Conservation (phyloP, 2,797 vertebrate genomes). For the Xerus rutilus region DNA sequence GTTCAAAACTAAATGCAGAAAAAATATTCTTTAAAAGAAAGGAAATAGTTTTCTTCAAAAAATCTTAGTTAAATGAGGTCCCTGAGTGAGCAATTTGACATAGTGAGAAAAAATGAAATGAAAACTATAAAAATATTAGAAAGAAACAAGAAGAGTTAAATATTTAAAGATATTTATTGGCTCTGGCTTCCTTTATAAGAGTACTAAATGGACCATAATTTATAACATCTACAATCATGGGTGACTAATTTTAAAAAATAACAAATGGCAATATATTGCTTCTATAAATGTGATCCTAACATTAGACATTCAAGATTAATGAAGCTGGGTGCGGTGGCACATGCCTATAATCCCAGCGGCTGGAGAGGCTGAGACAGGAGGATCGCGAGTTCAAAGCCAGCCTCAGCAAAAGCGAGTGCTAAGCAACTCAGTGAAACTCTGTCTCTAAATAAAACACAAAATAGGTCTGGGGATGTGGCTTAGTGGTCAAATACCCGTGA, state of each 20-base stretch:
- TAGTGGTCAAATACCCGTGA: too few relatives aligned
- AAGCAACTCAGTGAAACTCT: too few relatives aligned
- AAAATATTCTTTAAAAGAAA: constrained; percentile 24
- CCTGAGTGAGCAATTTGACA: constrained; percentile 3
- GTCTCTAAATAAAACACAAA: too few relatives aligned
- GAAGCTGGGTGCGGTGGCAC: background rate
- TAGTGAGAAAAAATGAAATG: constrained; percentile 20
- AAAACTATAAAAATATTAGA: constrained; percentile 20
- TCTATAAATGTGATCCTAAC: constrained; percentile 39
- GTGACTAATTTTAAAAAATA: background rate
- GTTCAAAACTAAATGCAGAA: background rate
- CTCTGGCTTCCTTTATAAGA: background rate
- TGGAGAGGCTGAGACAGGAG: too few relatives aligned
- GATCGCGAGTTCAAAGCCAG: too few relatives aligned
- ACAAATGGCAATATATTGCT: background rate
- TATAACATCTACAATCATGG: background rate
- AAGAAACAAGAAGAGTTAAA: background rate
- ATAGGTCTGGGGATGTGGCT: too few relatives aligned
- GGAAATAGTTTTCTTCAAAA: background rate
- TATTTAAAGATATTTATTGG: background rate
- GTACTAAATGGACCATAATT: background rate
- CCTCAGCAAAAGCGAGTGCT: too few relatives aligned
- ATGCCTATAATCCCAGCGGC: too few relatives aligned
- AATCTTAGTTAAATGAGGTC: background rate
- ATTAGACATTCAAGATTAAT: constrained; percentile 39